phyloP scores from a whole-genome alignment of 2,113 vertebrate genomes.

The Psittacula cyanocephala region DNA sequence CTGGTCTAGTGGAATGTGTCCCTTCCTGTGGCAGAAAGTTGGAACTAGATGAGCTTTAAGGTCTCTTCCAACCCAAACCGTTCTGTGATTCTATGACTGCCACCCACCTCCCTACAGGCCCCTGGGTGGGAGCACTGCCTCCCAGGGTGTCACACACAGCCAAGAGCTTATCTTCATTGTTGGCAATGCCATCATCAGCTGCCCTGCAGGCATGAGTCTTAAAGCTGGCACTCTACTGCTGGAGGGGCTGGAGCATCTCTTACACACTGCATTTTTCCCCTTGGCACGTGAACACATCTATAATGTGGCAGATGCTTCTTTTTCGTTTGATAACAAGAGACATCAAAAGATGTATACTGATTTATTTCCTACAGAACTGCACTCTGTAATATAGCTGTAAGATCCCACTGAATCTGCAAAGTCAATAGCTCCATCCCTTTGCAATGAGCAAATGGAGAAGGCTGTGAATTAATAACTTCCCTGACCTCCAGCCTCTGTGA shows the following conservation, averaged over 20 bases:
- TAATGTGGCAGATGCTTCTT: neutral
- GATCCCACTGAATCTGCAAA: neutral
- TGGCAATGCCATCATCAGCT: neutral
- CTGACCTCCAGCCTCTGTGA: neutral
- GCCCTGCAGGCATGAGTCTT: neutral
- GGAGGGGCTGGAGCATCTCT: neutral
- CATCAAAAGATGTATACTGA: neutral
- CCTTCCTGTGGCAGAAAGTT: neutral
- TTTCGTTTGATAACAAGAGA: neutral
- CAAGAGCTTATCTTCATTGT: neutral
- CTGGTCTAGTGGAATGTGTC: neutral
- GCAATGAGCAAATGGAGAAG: neutral
- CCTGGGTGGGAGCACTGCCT: neutral
- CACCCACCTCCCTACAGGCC: rapidly evolving
- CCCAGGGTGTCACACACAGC: neutral
- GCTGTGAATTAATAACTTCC: neutral
- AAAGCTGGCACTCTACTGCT: neutral
- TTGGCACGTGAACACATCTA: rapidly evolving
- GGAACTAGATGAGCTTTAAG: neutral
- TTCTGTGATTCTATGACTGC: neutral
- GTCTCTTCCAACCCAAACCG: neutral
- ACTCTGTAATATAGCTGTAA: neutral
- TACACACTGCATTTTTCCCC: neutral
- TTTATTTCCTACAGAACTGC: neutral
- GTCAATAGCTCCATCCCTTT: neutral